phyloP scores from a whole-genome alignment of 2,797 vertebrate species.

The Ispidina lecontei region DNA sequence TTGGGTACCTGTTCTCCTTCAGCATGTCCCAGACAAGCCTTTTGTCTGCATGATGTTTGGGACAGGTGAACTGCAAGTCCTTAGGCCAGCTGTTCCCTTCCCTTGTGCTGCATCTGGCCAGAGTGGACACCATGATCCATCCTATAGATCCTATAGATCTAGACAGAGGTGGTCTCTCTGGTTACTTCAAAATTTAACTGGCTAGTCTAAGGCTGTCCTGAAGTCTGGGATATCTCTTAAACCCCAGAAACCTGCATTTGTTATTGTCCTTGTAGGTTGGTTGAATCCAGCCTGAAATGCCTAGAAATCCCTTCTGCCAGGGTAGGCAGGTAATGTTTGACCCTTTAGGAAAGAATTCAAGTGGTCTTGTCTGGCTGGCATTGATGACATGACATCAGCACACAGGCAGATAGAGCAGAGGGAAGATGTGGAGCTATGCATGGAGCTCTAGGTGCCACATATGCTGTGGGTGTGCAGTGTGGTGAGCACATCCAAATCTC shows the following conservation, averaged over 20 bases:
- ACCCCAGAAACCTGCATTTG: neutral
- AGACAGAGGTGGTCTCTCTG: neutral
- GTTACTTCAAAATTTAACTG: neutral
- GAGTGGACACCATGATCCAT: neutral
- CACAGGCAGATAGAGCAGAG: neutral
- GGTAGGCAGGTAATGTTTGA: too few relatives aligned
- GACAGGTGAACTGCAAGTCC: neutral
- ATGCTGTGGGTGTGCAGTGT: rapidly evolving
- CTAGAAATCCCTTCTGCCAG: neutral
- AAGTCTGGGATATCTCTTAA: neutral
- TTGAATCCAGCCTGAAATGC: neutral
- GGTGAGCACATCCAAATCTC: neutral
- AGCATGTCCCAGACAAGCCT: neutral
- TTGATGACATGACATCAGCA: neutral
- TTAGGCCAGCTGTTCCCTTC: neutral
- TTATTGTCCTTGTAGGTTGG: neutral
- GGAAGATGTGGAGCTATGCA: neutral
- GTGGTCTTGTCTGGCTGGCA: neutral
- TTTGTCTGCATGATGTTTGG: neutral
- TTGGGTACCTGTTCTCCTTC: neutral
- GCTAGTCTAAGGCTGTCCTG: neutral
- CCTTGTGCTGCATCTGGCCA: neutral
- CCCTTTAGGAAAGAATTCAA: neutral
- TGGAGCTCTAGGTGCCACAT: neutral
- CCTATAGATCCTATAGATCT: neutral